Conservation (phyloP, 2,888 invertebrate species). For the Calameuta pallipes region DNA sequence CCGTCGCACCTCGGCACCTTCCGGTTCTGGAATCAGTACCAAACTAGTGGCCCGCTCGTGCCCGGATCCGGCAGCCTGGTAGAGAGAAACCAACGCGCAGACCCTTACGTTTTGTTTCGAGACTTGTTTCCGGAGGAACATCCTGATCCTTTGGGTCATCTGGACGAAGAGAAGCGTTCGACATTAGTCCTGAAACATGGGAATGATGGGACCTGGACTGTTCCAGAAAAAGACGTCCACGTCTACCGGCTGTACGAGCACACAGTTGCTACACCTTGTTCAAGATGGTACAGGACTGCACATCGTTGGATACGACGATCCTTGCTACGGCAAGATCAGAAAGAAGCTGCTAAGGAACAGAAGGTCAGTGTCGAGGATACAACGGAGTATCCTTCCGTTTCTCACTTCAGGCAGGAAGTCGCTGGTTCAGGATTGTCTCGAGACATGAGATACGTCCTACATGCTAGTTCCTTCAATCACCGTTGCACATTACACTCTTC, state of each 20-base stretch:
- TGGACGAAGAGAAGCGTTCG: neutral
- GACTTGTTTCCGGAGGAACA: neutral
- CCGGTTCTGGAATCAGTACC: slow-evolving; percentile 18
- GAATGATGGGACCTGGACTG: neutral
- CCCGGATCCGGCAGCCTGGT: slow-evolving; percentile 55
- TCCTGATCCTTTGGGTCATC: neutral
- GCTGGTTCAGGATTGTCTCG: neutral
- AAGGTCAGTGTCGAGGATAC: neutral
- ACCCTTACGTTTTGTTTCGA: neutral
- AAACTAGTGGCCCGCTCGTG: slow-evolving; percentile 49
- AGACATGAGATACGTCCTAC: neutral
- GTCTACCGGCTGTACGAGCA: neutral
- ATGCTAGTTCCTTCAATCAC: neutral
- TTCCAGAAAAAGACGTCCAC: neutral
- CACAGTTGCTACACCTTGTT: neutral
- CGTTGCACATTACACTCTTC: neutral
- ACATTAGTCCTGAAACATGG: neutral
- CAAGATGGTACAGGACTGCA: neutral
- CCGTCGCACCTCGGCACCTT: slow-evolving; percentile 61
- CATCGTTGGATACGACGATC: neutral
- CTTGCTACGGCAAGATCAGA: neutral
- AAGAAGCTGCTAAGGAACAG: neutral
- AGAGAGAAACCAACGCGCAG: slow-evolving; percentile 14
- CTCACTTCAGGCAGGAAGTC: neutral
- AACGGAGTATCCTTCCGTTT: neutral